Percentiles rank a stretch among this genome's conserved stretches.
Evolutionary conservation across 2,888 invertebrate species (phyloP).

Genomic region (Teinopalpus imperialis): DNA sequence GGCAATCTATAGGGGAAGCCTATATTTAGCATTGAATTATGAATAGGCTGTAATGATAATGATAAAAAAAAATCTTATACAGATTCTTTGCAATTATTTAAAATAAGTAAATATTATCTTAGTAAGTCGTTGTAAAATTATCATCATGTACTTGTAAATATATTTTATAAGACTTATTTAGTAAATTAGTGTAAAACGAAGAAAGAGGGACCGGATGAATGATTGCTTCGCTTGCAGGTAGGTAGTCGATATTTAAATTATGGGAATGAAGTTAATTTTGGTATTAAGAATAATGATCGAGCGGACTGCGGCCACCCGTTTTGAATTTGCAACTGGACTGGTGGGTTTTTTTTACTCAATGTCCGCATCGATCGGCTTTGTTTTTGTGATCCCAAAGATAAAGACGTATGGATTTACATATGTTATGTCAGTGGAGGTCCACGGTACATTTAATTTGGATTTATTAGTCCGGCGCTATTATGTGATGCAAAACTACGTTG

Average conservation of each 20-base stretch:
- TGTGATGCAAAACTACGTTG: conserved; percentile 59
- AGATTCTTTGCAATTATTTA: too few relatives aligned
- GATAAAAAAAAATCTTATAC: too few relatives aligned
- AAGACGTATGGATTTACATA: conserved; percentile 80
- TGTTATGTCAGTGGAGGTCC: conserved; percentile 77
- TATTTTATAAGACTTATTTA: too few relatives aligned
- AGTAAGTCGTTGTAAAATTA: too few relatives aligned
- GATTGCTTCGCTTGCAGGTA: conserved; percentile 40
- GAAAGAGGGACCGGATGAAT: conserved; percentile 30
- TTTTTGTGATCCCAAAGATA: conserved; percentile 78
- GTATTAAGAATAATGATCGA: conserved; percentile 74
- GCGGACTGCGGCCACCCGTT: conserved; percentile 75
- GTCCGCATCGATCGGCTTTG: conserved; percentile 63
- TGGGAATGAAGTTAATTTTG: conserved; percentile 79
- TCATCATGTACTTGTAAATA: too few relatives aligned
- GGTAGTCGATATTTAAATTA: conserved; percentile 73
- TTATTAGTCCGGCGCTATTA: conserved; percentile 73
- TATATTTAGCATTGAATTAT: too few relatives aligned
- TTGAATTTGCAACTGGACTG: conserved; percentile 67
- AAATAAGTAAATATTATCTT: too few relatives aligned
- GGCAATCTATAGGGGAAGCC: too few relatives aligned
- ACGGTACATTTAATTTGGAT: conserved; percentile 78
- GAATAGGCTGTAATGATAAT: too few relatives aligned
- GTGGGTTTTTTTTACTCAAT: conserved; percentile 53
- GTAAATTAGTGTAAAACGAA: conserved; percentile 1